Evolutionary conservation across 1,140 invertebrate genomes (phyloP).

Genomic region (Apolygus lucorum): DNA sequence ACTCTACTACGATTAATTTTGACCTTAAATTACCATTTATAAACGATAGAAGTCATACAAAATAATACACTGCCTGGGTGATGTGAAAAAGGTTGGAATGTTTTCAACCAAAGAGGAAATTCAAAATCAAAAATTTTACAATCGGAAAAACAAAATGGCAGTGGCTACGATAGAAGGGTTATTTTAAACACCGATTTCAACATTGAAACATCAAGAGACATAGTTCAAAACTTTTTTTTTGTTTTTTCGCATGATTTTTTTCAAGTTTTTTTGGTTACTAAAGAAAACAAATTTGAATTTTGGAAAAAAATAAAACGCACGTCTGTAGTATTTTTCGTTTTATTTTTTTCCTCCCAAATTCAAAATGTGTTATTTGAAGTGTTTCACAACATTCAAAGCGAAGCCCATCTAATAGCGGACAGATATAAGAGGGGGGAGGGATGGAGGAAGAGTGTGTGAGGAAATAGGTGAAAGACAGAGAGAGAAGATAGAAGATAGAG

Average conservation of each 20-base stretch:
- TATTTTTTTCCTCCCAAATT: slow-evolving; percentile 16
- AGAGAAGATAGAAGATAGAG: slow-evolving; percentile 27
- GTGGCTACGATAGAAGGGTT: slow-evolving; percentile 12
- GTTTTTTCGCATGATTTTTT: slow-evolving; percentile 10
- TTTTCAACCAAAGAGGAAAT: slow-evolving; percentile 10
- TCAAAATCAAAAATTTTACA: too few relatives aligned
- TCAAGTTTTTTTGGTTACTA: slow-evolving; percentile 1
- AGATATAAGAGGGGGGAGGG: slow-evolving; percentile 16
- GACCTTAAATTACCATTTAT: too few relatives aligned
- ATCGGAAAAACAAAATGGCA: slow-evolving; percentile 1
- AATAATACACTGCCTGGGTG: neutral
- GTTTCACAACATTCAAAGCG: slow-evolving; percentile 24
- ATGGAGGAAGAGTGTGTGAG: slow-evolving; percentile 6
- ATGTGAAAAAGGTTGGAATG: neutral
- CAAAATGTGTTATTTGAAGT: slow-evolving; percentile 1
- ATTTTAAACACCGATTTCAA: slow-evolving; percentile 25
- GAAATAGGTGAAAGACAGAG: slow-evolving; percentile 20
- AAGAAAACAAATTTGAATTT: neutral
- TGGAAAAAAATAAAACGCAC: too few relatives aligned
- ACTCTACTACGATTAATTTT: too few relatives aligned
- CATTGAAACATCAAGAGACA: slow-evolving; percentile 29
- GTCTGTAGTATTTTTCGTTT: too few relatives aligned
- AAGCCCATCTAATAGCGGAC: slow-evolving; percentile 22
- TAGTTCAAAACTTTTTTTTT: slow-evolving; percentile 13
- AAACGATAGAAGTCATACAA: too few relatives aligned